phyloP scores from a whole-genome alignment of 2,888 invertebrate genomes.

The Calameuta pallipes region DNA sequence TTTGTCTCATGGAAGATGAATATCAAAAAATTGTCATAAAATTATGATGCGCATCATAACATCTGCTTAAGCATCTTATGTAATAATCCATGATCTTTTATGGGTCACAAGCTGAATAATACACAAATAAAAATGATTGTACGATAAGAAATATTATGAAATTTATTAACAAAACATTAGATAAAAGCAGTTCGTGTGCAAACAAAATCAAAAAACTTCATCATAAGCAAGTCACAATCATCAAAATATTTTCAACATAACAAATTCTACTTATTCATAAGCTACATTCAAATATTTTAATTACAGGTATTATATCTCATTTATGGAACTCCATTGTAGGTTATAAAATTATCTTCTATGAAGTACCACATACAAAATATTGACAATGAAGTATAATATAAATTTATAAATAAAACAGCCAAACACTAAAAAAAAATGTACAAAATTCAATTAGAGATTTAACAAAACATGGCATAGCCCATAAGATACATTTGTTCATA shows the following conservation, averaged over 20 bases:
- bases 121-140: not conserved
- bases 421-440: not conserved
- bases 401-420: not conserved
- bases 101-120: not conserved
- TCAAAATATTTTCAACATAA: not conserved
- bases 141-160: not conserved
- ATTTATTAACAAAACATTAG: not conserved
- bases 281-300: not conserved
- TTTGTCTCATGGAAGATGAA: not conserved
- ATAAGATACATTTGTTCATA: not conserved
- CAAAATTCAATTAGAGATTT: not conserved
- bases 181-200: not conserved
- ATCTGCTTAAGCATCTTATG: not conserved
- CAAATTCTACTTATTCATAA: not conserved
- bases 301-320: not conserved
- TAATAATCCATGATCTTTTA: not conserved
- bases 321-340: not conserved
- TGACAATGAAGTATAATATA: not conserved
- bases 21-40: not conserved
- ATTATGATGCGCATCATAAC: not conserved
- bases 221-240: not conserved
- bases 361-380: not conserved
- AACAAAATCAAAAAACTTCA: not conserved
- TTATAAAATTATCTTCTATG: not conserved
- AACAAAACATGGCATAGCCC: not conserved